Conservation (phyloP, 64 coral and sea anemone genomes). For the Montipora capricornis region DNA sequence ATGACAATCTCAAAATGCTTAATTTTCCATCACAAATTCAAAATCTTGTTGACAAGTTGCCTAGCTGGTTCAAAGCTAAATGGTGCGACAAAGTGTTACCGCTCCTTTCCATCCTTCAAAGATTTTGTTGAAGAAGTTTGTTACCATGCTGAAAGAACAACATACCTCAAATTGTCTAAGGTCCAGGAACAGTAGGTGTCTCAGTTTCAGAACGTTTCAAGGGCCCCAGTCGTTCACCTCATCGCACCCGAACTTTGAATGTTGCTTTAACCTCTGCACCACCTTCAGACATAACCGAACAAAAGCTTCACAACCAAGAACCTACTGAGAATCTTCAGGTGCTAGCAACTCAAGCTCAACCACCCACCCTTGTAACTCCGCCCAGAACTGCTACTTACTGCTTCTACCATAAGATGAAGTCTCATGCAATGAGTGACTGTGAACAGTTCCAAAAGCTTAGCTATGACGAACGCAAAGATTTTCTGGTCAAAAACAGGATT, state of each 20-base stretch:
- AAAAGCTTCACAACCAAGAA: slow-evolving; percentile 18
- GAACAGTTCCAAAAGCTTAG: slow-evolving; percentile 56
- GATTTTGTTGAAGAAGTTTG: slow-evolving; percentile 56
- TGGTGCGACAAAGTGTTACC: slow-evolving; percentile 68
- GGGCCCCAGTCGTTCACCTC: not conserved
- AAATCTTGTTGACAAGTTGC: slow-evolving; percentile 67
- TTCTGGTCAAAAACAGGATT: slow-evolving; percentile 48
- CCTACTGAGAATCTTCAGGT: not conserved
- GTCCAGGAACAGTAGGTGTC: not conserved
- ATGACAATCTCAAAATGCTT: slow-evolving; percentile 63
- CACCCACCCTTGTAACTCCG: not conserved
- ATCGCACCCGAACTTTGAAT: not conserved
- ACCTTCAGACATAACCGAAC: not conserved
- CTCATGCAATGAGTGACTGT: slow-evolving; percentile 57
- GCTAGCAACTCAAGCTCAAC: slow-evolving; percentile 23
- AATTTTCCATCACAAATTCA: slow-evolving; percentile 70
- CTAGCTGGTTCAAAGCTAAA: slow-evolving; percentile 66
- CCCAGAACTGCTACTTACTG: slow-evolving; percentile 14
- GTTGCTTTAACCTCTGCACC: not conserved
- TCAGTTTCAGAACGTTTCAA: not conserved
- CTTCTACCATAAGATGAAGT: slow-evolving; percentile 73
- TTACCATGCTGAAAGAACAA: slow-evolving; percentile 69
- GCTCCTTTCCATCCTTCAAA: slow-evolving; percentile 57
- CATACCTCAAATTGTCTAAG: slow-evolving; percentile 32
- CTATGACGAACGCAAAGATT: slow-evolving; percentile 63